A percentile compares a stretch with the other conserved stretches of the same genome.
These are phyloP conservation scores for Campylomormyrus tamandua DNA, from an alignment of 2,113 vertebrate species.

Conservation along the genomic window DNA sequence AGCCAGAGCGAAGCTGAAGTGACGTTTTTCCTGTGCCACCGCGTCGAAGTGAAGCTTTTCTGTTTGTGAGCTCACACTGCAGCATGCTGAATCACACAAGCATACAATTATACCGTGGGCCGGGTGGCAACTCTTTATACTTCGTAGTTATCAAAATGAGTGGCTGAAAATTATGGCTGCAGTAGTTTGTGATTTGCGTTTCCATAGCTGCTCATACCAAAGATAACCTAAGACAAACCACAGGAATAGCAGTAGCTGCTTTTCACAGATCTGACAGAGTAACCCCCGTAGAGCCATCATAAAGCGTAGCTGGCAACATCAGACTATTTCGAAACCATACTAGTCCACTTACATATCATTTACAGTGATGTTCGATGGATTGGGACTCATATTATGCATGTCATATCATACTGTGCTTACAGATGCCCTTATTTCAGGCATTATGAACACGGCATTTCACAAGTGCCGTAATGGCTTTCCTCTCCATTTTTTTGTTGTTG, in stretches of 20 bases:
- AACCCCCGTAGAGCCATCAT: not conserved
- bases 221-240: not conserved
- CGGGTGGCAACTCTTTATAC: not conserved
- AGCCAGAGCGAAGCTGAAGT: not conserved
- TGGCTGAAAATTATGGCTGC: not conserved
- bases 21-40: not conserved
- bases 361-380: not conserved
- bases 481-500: constrained; percentile 37
- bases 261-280: not conserved
- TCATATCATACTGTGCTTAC: not conserved
- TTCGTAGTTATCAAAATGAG: not conserved
- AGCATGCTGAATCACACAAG: not conserved
- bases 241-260: not conserved
- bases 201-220: not conserved
- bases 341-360: constrained; percentile 4
- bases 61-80: not conserved
- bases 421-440: not conserved
- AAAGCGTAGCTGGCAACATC: not conserved
- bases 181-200: not conserved
- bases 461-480: not conserved
- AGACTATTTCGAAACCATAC: not conserved
- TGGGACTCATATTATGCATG: not conserved
- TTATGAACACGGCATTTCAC: not conserved
- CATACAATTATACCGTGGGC: not conserved
- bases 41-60: not conserved